Evolutionary conservation across 2,888 invertebrate genomes (phyloP), one percentile per base, ranked within the genome.

Genomic region (Amblyjoppa fuscipennis): DNA sequence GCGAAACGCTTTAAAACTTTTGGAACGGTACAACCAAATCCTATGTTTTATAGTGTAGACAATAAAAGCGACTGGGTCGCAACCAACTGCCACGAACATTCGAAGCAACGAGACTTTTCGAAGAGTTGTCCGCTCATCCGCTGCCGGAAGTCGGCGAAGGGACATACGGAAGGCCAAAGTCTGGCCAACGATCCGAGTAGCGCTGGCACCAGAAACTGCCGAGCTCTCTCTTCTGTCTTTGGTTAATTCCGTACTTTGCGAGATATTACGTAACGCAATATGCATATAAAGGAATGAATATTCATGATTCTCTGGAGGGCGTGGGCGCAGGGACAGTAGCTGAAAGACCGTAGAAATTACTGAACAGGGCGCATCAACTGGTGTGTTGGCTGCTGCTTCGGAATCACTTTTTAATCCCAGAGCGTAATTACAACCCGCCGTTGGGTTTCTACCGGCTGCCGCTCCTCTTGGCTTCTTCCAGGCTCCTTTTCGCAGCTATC

Each of bases 261-360:
- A 76, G 79, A 79, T 82, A 79, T 79, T 79, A 82, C 66, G 79
- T 59, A 51, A 75, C 70, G 75, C 66, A 59, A 79, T 85, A 79
- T 85, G 82, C 82, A 79, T 79, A 75, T 79, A 82, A 71, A 66
- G 53, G 59, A 80, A 79, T 85, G 82, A 82, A 82, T 85, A 85
- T 85, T 85, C 79, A 82, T 85, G 71, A 59, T 64, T 13, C 66
- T 71, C 31, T 53, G 41, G 66, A 45, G 68, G 41, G 68, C 75
- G 20, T 20, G 69, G 56, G 69, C n/a, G 49, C 13, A 41, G 66
- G 68, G 51, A 20, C 11, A 5, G 31, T 59, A 64, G 74, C 64
- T 69, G 59, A 73, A 41, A 53, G 68, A 66, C 38, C 68, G 16
- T 41, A 28, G 75, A 76, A 85, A 82, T 82, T 79, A 82, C 69